Base-by-base conservation (phyloP, 1,140 invertebrate species). In the Caenorhabditis brenneri region DNA sequence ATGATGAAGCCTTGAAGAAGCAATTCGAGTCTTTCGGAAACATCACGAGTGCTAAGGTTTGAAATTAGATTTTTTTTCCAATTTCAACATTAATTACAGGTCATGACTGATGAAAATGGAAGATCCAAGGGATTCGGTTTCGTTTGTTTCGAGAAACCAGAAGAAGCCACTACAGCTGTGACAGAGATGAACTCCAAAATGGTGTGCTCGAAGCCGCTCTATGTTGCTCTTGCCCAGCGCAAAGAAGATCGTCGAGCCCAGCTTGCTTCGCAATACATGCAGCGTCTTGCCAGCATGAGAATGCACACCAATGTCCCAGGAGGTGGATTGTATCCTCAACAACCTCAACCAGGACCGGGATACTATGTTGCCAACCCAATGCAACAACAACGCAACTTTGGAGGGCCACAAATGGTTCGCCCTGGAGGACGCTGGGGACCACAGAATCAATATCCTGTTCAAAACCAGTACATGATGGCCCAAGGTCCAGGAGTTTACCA, bases 141-240 rank as follows among this genome's bases (percentile, higher is more conserved):
- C 91, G 98, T 99, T 7, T 99, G 98, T 92, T 99, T 99, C 91
- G 97, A 95, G 58, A 94, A 95, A n/a, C 95, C 97, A 0, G 96
- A 99, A 91, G 97, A 99, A 92, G 97, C 98, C 7, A 99, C 97
- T 5, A 98, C 98, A 91, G 98, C 97, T 82, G 97, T 99, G 1
- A 99, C 97, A 1, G 97, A 97, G 91, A 97, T 99, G 95, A 99
- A 99, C 91, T 96, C 97, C 2, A 94, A 96, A 69, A 98, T 99
- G 88, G 94, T 99, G 33, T 96, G 95, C 69, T 94, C 95, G 2
- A 99, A 99, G 92, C 97, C 97, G 5, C 92, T 99, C 24, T 99
- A 99, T 92, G 98, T 99, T 80, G 97, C 97, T 29, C 92, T 99
- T 83, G 98, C 98, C 84, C 98, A 99, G 91, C 94, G 97, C 42